Evolutionary conservation across 2,113 vertebrate species (phyloP).

Genomic region (Uria aalge): DNA sequence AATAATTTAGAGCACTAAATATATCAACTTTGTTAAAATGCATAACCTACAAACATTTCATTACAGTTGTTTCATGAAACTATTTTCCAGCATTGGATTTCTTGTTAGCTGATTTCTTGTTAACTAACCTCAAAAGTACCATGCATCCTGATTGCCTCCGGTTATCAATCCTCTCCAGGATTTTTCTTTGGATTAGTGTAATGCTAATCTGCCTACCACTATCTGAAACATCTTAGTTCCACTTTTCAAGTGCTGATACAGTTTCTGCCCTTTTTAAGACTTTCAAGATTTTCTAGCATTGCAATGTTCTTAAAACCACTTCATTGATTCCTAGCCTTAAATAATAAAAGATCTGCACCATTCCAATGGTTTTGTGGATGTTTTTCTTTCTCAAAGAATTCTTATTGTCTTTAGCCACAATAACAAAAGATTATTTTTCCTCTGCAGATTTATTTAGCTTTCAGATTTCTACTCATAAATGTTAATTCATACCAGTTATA

Average conservation of each 20-base stretch:
- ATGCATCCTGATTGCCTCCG: background rate
- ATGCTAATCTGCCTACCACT: background rate
- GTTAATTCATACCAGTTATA: background rate
- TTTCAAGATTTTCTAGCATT: background rate
- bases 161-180: background rate
- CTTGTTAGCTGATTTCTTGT: background rate
- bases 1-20: constrained; percentile 7
- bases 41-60: background rate
- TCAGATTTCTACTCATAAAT: background rate
- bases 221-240: background rate
- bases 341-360: background rate
- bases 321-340: background rate
- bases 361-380: background rate
- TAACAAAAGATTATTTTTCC: background rate
- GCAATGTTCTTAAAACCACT: background rate
- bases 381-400: background rate
- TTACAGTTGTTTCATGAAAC: background rate
- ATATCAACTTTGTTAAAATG: background rate
- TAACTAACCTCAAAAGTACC: background rate
- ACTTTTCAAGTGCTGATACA: background rate
- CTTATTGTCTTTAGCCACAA: background rate
- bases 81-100: background rate
- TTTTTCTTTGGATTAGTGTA: background rate
- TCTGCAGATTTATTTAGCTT: background rate
- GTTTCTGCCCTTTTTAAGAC: background rate